These are phyloP conservation scores for Styela plicata DNA, from an alignment of 23 tunicate species.

Conservation along the genomic window DNA sequence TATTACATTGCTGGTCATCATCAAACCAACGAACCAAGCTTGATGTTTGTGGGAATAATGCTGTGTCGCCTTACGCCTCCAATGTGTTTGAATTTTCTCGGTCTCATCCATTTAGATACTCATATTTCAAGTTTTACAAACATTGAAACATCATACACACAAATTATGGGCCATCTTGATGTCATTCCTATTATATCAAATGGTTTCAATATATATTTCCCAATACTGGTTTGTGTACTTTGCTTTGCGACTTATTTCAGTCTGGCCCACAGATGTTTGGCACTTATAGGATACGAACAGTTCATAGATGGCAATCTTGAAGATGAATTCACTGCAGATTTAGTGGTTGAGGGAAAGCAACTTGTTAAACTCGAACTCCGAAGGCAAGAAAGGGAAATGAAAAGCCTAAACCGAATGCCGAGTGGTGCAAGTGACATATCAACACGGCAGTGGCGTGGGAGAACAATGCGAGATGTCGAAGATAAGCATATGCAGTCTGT, in stretches of 20 bases:
- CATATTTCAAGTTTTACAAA: constrained; percentile 36
- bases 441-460: constrained; percentile 64
- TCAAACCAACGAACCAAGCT: constrained; percentile 92
- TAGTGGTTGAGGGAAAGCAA: constrained; percentile 87
- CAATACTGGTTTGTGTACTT: constrained; percentile 88
- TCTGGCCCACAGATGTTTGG: constrained; percentile 79
- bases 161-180: constrained; percentile 94
- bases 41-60: constrained; percentile 96
- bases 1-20: constrained; percentile 98
- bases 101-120: constrained; percentile 94
- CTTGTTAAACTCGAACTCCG: constrained; percentile 69
- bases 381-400: constrained; percentile 33
- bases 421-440: constrained; percentile 37
- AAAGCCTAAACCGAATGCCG: constrained; percentile 30
- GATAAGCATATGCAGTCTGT: constrained; percentile 6
- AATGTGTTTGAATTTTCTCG: constrained; percentile 89
- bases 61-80: constrained; percentile 95
- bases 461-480: constrained; percentile 55
- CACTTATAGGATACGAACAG: constrained; percentile 87
- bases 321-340: constrained; percentile 90
- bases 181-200: constrained; percentile 85
- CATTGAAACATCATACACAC: constrained; percentile 75
- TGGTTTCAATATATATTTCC: constrained; percentile 97
- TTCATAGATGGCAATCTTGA: constrained; percentile 58
- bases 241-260: constrained; percentile 92